phyloP scores from a whole-genome alignment of 2,888 invertebrate genomes.

The Celastrina argiolus region DNA sequence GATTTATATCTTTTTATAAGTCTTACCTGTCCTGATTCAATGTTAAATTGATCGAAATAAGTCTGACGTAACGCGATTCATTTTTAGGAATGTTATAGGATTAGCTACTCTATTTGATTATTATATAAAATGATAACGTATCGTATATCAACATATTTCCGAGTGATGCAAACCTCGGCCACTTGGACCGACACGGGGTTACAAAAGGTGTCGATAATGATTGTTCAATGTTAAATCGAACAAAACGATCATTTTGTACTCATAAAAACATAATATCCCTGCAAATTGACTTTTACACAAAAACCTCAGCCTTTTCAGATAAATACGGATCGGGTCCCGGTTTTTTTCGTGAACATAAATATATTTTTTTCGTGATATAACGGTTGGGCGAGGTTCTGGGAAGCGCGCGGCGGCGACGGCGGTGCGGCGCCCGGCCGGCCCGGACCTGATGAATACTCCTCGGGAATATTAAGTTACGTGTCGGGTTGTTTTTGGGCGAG shows the following conservation, averaged over 20 bases:
- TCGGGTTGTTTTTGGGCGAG: conserved; percentile 63
- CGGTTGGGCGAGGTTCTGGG: conserved; percentile 71
- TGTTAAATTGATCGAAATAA: conserved; percentile 18
- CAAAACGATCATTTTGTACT: neutral
- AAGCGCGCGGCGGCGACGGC: conserved; percentile 64
- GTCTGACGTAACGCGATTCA: neutral
- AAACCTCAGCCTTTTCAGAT: conserved; percentile 65
- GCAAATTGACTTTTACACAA: conserved; percentile 41
- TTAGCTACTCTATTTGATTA: neutral
- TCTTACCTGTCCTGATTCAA: neutral
- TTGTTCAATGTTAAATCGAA: conserved; percentile 20
- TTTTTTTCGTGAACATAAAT: conserved; percentile 74
- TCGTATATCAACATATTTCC: no score
- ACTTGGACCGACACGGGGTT: no score
- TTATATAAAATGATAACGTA: no score
- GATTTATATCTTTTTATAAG: neutral
- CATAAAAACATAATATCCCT: conserved; percentile 44
- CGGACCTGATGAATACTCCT: conserved; percentile 74
- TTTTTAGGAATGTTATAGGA: neutral
- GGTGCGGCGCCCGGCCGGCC: conserved; percentile 67
- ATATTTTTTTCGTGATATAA: conserved; percentile 72
- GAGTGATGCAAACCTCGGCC: no score
- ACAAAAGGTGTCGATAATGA: no score
- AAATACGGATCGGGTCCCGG: conserved; percentile 65
- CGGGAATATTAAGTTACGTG: conserved; percentile 76